These are phyloP conservation scores for Caenorhabditis remanei DNA, from an alignment of 1,140 invertebrate species.

Conservation along the genomic window DNA sequence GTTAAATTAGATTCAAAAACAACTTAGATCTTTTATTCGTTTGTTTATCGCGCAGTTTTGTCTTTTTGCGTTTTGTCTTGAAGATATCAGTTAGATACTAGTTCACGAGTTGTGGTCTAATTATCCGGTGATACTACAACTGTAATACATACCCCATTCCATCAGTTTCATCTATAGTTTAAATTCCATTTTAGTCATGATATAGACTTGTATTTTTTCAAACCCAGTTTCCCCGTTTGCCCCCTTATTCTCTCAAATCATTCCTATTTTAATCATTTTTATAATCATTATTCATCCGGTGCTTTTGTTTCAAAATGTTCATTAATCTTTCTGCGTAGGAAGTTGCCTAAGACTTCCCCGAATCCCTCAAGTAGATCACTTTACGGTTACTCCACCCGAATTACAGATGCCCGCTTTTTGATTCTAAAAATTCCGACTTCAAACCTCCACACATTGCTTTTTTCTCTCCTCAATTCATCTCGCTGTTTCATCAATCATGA, in stretches of 20 bases:
- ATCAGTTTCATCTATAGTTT: neutral
- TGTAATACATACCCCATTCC: neutral
- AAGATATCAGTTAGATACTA: neutral
- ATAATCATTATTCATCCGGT: neutral
- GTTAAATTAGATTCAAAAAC: neutral
- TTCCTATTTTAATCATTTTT: neutral
- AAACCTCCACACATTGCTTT: slow-evolving; percentile 13
- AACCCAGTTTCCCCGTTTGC: neutral
- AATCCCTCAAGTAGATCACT: slow-evolving; percentile 33
- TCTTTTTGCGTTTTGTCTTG: no score
- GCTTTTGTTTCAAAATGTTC: neutral
- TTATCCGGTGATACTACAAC: slow-evolving; percentile 41
- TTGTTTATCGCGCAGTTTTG: neutral
- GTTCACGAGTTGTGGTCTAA: slow-evolving; percentile 42
- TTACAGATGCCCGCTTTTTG: slow-evolving; percentile 6
- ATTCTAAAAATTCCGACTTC: slow-evolving; percentile 3
- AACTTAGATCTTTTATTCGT: neutral
- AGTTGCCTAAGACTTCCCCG: neutral
- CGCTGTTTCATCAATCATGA: neutral
- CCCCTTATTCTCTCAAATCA: neutral
- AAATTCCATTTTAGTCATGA: neutral
- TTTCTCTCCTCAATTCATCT: neutral
- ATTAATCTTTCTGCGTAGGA: neutral
- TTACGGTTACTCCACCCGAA: neutral
- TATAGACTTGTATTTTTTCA: neutral